Base-by-base conservation (phyloP, 2,888 invertebrate species). In the Agrotis puta region DNA sequence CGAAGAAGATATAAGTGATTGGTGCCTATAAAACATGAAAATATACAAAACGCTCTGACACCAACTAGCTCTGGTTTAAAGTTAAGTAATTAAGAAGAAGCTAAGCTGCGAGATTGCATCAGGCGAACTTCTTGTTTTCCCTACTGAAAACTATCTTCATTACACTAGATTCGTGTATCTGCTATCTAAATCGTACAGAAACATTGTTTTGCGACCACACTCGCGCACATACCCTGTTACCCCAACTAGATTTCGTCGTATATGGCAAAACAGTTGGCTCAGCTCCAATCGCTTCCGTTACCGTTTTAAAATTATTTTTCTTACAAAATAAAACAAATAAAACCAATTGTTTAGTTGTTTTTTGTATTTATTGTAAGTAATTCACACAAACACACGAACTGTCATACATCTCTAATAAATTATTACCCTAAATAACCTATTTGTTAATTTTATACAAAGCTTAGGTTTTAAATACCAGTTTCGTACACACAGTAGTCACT, bases 391-490 rank as follows among this genome's bases (percentile, higher is more conserved):
- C 92, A 91, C 91, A 91, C 92, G 87, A 75, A 89, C 93, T 91
- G 88, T 89, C 93, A 93, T 91, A 93, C 94, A 86, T 93, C 92
- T 75, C 90, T 92, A 90, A 91, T 91, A 91, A 90, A 91, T 90
- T 84, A 81, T 74, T 83, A 84, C 78, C 80, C 74, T 74, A 82
- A 83, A 33, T 83, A 82, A 90, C 94, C 92, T 97, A 97, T 90
- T 96, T 96, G 91, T 96, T 96, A 89, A 97, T 95, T 88, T 94
- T 94, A 88, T 87, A 93, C 89, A 97, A 96, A 87, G 95, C 94
- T 91, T 97, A 94, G 84, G 97, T 96, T 93, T 97, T 97, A 89
- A 97, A 96, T 86, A 95, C 91, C 72, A 80, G 94, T 80, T 92
- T 84, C 77, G 82, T 79, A 85, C 79, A 80, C 83, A 86, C 83